Conservation (phyloP, 2,888 invertebrate genomes). For the Linnaemya tessellans region DNA sequence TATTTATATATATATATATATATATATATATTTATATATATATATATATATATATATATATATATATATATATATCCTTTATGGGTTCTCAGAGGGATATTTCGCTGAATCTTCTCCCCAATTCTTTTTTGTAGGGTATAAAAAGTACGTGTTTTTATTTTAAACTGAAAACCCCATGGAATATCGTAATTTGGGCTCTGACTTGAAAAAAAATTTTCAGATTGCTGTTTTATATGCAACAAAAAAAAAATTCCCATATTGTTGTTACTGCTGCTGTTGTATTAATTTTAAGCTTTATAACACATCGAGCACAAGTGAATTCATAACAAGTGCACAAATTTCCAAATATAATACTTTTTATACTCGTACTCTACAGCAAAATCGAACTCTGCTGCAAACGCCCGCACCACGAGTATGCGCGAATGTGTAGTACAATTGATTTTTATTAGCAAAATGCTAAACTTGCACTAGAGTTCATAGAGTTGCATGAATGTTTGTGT, state of each 20-base stretch:
- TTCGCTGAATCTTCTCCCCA: no score
- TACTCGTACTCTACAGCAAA: conserved; percentile 22
- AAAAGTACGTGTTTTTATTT: no score
- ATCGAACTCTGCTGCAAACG: conserved; percentile 9
- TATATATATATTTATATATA: no score
- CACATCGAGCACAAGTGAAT: conserved; percentile 60
- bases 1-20: no score
- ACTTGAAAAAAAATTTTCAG: neutral
- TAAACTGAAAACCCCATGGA: no score
- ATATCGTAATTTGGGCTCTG: no score
- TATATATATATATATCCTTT: no score
- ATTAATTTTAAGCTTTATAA: conserved; percentile 63
- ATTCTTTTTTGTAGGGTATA: no score
- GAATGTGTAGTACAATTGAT: conserved; percentile 10
- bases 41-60: no score
- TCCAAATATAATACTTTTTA: conserved; percentile 9
- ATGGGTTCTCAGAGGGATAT: no score
- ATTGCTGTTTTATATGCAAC: neutral
- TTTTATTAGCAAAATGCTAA: conserved; percentile 17
- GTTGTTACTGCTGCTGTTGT: conserved; percentile 37
- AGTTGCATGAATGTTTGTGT: neutral
- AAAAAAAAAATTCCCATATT: neutral
- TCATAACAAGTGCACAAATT: conserved; percentile 40
- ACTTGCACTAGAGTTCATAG: neutral
- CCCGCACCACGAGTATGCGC: neutral